phyloP scores from a whole-genome alignment of 1,140 invertebrate genomes.

The Lasaia peninsularis region DNA sequence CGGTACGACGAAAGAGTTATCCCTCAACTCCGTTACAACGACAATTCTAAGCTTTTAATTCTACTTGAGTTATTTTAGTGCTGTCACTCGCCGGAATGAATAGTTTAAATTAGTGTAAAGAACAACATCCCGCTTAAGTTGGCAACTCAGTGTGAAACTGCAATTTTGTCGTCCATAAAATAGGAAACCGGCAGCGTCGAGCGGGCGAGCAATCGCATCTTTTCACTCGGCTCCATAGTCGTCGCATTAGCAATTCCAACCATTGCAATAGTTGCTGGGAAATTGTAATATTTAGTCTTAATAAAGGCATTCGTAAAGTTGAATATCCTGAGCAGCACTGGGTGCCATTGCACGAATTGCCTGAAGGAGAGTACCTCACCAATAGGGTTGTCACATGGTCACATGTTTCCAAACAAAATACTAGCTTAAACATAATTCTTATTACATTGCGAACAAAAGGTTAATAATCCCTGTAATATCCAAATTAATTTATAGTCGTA shows the following conservation, averaged over 20 bases:
- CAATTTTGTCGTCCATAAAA: constrained; percentile 65
- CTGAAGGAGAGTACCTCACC: constrained; percentile 34
- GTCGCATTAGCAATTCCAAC: constrained; percentile 66
- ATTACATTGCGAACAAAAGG: too few relatives aligned
- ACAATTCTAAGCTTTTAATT: constrained; percentile 28
- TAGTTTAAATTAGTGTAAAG: constrained; percentile 52
- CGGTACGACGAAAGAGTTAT: constrained; percentile 19
- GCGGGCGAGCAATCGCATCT: constrained; percentile 54
- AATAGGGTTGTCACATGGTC: too few relatives aligned
- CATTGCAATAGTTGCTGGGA: constrained; percentile 59
- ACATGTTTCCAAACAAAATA: too few relatives aligned
- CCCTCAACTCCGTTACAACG: constrained; percentile 4
- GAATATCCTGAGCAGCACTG: constrained; percentile 61
- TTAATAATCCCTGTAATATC: too few relatives aligned
- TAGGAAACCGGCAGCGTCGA: constrained; percentile 39
- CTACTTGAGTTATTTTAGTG: constrained; percentile 25
- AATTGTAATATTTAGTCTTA: constrained; percentile 73
- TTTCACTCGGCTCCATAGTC: constrained; percentile 53
- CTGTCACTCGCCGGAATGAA: constrained; percentile 30
- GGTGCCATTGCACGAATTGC: constrained; percentile 35
- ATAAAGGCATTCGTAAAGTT: constrained; percentile 69
- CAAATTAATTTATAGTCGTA: too few relatives aligned
- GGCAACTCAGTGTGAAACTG: constrained; percentile 53
- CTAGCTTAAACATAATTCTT: too few relatives aligned
- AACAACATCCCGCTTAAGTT: constrained; percentile 44